Evolutionary conservation across 2,797 vertebrate genomes (phyloP).

Genomic region (Tolypeutes matacus): DNA sequence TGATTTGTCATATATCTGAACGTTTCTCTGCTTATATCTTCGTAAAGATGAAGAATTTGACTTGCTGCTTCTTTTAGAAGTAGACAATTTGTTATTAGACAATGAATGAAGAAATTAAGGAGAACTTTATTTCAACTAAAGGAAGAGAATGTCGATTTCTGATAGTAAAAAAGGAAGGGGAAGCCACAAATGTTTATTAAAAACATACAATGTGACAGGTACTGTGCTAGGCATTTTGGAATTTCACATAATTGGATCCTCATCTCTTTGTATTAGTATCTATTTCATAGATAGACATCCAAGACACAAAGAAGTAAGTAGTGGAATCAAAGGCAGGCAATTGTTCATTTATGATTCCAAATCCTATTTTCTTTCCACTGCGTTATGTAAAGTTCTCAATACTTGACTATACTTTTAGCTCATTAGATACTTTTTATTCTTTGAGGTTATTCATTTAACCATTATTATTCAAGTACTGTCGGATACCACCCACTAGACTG

Average conservation of each 20-base stretch:
- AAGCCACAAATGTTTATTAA: neutral
- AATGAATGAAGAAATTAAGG: neutral
- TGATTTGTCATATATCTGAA: neutral
- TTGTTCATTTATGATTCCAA: neutral
- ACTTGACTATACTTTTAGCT: no score
- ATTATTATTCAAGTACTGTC: neutral
- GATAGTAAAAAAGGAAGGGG: neutral
- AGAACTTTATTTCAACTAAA: neutral
- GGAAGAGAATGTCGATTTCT: neutral
- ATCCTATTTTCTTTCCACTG: neutral
- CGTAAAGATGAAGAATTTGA: neutral
- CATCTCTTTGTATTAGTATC: neutral
- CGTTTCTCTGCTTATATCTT: neutral
- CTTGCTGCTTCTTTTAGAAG: slow-evolving; percentile 11
- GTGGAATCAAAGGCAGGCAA: neutral
- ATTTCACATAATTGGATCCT: neutral
- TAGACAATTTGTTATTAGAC: neutral
- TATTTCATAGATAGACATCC: neutral
- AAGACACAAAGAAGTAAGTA: neutral
- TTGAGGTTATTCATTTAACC: neutral
- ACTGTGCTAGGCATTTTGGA: neutral
- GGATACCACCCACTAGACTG: no score
- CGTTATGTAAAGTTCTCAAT: neutral
- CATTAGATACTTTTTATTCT: no score
- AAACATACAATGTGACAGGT: neutral